Evolutionary conservation across 2,113 vertebrate species (phyloP), one percentile per base, ranked within the genome.

Genomic region (Jaculus jaculus): DNA sequence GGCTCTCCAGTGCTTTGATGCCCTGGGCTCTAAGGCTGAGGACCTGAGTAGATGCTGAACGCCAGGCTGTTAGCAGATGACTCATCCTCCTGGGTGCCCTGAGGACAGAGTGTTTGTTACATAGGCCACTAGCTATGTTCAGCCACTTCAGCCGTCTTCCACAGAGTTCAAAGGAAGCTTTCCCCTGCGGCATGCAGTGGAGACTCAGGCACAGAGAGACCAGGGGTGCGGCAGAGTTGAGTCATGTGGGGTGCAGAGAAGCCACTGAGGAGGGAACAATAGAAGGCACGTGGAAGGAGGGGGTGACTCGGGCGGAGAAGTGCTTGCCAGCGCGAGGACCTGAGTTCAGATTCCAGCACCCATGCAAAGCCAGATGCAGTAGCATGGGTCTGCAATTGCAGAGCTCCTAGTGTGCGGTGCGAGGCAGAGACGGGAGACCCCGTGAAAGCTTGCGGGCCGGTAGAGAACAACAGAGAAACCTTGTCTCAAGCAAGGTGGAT

Each of bases 91-190:
- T 63, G 63, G 72, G 54, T 58, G 58, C 42, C 37, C 16, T 71
- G 88, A 84, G 84, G 91, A 42, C 72, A 93, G 75, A 78, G 32
- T 93, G 61, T 91, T n/a, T 81, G 51, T 86, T 75, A 75, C 21
- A n/a, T n/a, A 0, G 66, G 81, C 89, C 66, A 84, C 72, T 75
- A 8, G 42, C 42, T 47, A 10, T 84, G 90, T 93, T 93, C 60
- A 68, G 66, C 87, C 85, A 23, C 42, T 77, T 37, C 72, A 69
- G 54, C 66, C 65, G n/a, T 80, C 7, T 0, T 47, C 42, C 42
- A 42, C 72, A 77, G 5, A 87, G 66, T 79, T 94, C 80, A 87
- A n/a, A 30, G 9, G 26, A 89, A 30, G 24, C 11, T 54, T 24
- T 71, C 61, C n/a, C 42, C 84, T 84, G n/a, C 80, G 42, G 77